These are phyloP conservation scores for Arge pagana DNA, from an alignment of 2,888 invertebrate genomes.

Conservation along the genomic window DNA sequence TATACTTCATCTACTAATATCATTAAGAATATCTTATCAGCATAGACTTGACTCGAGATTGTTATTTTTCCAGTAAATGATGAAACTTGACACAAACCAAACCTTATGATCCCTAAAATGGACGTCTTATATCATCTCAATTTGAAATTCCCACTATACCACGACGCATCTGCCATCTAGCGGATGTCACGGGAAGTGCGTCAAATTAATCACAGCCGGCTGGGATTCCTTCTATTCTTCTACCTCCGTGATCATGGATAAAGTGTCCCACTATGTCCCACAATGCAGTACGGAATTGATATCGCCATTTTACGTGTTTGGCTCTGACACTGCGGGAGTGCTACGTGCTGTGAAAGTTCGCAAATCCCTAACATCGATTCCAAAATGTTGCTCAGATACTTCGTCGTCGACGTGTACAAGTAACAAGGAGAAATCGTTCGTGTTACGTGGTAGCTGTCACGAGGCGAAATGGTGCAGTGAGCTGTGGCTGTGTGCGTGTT, in stretches of 20 bases:
- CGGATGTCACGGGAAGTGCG: too few species aligned
- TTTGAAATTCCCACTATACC: too few species aligned
- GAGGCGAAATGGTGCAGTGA: slow-evolving; percentile 42
- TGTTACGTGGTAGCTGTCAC: slow-evolving; percentile 21
- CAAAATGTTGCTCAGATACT: slow-evolving; percentile 51
- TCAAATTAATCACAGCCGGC: too few species aligned
- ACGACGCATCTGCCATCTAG: too few species aligned
- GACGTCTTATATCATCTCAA: too few species aligned
- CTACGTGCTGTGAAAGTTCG: slow-evolving; percentile 28
- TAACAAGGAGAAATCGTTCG: slow-evolving; percentile 32
- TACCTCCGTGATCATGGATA: slow-evolving; percentile 20
- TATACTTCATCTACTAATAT: too few species aligned
- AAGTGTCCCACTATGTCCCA: slow-evolving; percentile 40
- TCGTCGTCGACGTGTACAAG: slow-evolving; percentile 51
- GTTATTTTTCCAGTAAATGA: too few species aligned
- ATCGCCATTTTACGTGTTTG: slow-evolving; percentile 57
- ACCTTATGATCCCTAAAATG: too few species aligned
- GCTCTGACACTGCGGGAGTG: slow-evolving; percentile 49
- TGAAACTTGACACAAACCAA: too few species aligned
- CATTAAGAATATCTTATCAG: too few species aligned
- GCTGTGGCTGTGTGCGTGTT: slow-evolving; percentile 37
- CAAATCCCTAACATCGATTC: slow-evolving; percentile 31
- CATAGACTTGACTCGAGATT: too few species aligned
- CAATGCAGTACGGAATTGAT: slow-evolving; percentile 43
- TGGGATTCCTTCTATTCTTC: too few species aligned